Conservation (phyloP, 2,113 vertebrate species). For the Rana temporaria region DNA sequence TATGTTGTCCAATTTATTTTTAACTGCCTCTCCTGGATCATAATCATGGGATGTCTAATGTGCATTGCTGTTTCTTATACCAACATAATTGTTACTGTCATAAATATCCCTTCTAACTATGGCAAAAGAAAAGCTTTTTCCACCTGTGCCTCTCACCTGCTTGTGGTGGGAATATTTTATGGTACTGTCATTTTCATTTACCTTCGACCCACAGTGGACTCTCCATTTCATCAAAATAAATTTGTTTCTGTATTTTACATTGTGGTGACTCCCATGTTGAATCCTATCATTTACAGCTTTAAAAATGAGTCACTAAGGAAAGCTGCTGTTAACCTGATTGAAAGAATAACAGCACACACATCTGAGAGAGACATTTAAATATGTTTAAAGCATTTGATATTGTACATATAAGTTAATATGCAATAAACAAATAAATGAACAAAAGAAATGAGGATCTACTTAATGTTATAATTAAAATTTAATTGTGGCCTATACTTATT, state of each 20-base stretch:
- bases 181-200: conserved; percentile 47
- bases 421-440: no score
- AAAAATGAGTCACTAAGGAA: conserved; percentile 26
- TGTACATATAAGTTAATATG: no score
- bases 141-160: conserved; percentile 38
- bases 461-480: no score
- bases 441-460: no score
- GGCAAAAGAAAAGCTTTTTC: conserved; percentile 45
- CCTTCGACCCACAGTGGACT: neutral
- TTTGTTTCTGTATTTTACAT: conserved; percentile 37
- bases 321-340: neutral
- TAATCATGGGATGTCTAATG: conserved; percentile 45
- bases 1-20: conserved; percentile 27
- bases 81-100: neutral
- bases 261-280: conserved; percentile 41
- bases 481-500: no score
- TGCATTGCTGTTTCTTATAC: conserved; percentile 36
- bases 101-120: conserved; percentile 17
- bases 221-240: conserved; percentile 29
- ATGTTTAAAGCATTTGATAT: neutral
- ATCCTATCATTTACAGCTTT: conserved; percentile 45
- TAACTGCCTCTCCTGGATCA: conserved; percentile 18
- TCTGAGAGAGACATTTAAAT: neutral
- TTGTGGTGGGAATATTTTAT: conserved; percentile 42
- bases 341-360: neutral